Conservation (phyloP, 2,113 vertebrate species). For the Capricornis sumatraensis region DNA sequence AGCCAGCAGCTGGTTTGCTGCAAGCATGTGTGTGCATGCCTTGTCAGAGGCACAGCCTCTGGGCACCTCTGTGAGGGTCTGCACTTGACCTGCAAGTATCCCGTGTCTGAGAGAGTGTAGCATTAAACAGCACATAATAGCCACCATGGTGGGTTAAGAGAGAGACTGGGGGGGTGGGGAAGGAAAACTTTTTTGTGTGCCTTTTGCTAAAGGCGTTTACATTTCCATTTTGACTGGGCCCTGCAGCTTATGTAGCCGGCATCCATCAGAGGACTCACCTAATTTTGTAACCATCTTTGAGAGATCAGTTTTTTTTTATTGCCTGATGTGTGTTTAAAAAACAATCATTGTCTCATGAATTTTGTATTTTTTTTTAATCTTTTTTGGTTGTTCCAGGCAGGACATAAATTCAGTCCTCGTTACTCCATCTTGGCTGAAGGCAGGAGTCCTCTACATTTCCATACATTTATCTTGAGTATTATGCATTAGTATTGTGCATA, state of each 20-base stretch:
- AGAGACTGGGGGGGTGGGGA: neutral
- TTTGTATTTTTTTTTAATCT: neutral
- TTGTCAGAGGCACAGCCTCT: neutral
- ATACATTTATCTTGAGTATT: neutral
- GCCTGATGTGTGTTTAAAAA: neutral
- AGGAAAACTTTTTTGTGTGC: neutral
- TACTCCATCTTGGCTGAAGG: neutral
- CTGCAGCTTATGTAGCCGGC: neutral
- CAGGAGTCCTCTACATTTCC: neutral
- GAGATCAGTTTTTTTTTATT: neutral
- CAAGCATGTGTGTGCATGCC: neutral
- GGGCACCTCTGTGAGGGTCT: neutral
- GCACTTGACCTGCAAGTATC: neutral
- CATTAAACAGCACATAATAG: neutral
- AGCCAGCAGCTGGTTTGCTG: neutral
- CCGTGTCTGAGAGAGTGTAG: neutral
- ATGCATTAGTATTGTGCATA: neutral
- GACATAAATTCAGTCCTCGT: neutral
- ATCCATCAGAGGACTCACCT: neutral
- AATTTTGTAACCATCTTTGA: neutral
- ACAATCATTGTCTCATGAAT: neutral
- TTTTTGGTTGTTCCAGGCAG: neutral
- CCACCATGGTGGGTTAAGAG: neutral
- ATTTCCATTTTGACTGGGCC: neutral
- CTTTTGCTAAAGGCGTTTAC: neutral